These are phyloP conservation scores for Axinella damicornis DNA, from an alignment of 37 sponge, comb jelly and placozoan species.

Conservation along the genomic window DNA sequence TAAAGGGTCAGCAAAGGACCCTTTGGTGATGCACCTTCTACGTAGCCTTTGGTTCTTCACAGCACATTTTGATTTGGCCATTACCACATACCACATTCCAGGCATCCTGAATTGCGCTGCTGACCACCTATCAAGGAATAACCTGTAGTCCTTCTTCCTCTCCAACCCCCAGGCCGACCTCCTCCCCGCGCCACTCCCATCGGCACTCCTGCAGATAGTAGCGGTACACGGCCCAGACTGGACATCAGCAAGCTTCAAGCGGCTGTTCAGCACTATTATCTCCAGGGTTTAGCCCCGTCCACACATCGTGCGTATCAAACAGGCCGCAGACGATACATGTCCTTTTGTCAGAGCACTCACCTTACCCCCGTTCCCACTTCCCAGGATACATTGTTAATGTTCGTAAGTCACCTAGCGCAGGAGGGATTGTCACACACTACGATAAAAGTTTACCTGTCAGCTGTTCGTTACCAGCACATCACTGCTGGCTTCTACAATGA, in stretches of 20 bases:
- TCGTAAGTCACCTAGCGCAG: neutral
- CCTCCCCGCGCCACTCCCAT: neutral
- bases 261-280: neutral
- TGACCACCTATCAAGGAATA: slow-evolving; percentile 14
- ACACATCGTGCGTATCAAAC: slow-evolving; percentile 34
- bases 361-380: neutral
- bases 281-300: slow-evolving; percentile 29
- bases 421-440: neutral
- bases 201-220: neutral
- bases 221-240: slow-evolving; percentile 16
- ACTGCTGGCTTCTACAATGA: neutral
- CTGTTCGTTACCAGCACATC: slow-evolving; percentile 28
- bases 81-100: neutral
- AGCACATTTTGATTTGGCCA: neutral
- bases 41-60: slow-evolving; percentile 15
- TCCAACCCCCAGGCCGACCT: slow-evolving; percentile 11
- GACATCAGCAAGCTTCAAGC: slow-evolving; percentile 33
- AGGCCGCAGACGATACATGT: slow-evolving; percentile 27
- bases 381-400: slow-evolving; percentile 3
- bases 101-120: slow-evolving; percentile 10
- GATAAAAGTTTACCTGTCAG: slow-evolving; percentile 43
- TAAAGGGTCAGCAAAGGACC: slow-evolving; percentile 6
- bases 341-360: slow-evolving; percentile 22
- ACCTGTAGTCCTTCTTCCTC: neutral
- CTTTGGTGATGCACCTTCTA: slow-evolving; percentile 1